Percentiles rank a stretch among this genome's conserved stretches.
phyloP scores from a whole-genome alignment of 2,797 vertebrate genomes.

The Mormyrops boulengeri region DNA sequence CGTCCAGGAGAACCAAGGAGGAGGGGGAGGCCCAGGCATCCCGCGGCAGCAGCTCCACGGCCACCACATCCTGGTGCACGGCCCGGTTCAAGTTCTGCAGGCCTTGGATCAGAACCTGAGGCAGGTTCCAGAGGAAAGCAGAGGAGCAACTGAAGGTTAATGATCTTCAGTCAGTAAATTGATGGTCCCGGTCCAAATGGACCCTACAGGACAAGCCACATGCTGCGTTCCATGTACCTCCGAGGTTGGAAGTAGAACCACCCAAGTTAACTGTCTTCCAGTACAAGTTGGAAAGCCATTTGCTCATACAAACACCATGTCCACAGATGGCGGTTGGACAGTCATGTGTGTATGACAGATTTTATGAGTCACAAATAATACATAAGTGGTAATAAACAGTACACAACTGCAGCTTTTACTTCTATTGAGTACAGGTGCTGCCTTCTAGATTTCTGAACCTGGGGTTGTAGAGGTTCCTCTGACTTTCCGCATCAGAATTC shows the following conservation, averaged over 20 bases:
- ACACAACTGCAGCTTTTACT: background rate
- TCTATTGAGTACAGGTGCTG: background rate
- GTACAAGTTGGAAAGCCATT: background rate
- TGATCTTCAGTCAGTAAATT: background rate
- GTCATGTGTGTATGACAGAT: background rate
- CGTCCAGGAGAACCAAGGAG: constrained; percentile 86
- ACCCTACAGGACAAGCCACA: background rate
- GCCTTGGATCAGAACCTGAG: constrained; percentile 85
- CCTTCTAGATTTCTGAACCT: background rate
- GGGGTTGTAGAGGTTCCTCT: background rate
- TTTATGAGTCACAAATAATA: background rate
- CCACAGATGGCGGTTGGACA: background rate
- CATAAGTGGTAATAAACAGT: background rate
- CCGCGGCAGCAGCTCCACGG: constrained; percentile 75
- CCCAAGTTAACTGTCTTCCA: background rate
- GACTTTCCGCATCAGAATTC: background rate
- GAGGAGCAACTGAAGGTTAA: background rate
- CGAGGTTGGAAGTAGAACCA: background rate
- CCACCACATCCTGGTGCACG: constrained; percentile 87
- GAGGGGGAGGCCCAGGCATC: constrained; percentile 81
- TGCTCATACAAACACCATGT: background rate
- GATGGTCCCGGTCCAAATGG: background rate
- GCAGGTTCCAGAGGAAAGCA: background rate
- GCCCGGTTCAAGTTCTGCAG: constrained; percentile 87
- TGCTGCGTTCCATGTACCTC: background rate